Evolutionary conservation across 2,797 vertebrate species (phyloP).

Genomic region (Acanthopagrus latus): DNA sequence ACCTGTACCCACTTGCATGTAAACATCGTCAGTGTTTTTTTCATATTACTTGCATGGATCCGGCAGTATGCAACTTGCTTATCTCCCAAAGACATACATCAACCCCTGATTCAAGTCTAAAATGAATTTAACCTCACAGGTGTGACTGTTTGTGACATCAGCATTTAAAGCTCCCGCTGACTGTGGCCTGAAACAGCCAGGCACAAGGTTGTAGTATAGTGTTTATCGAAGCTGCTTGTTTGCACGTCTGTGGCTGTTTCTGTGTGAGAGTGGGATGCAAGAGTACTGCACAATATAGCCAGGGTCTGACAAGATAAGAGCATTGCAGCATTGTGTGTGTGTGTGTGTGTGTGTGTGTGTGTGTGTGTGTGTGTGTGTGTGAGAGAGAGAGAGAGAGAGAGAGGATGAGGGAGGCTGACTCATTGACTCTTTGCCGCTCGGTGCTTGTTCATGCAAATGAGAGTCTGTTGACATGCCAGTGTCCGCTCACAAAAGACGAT

Average conservation of each 20-base stretch:
- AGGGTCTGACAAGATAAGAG: conserved; percentile 50
- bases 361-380: neutral
- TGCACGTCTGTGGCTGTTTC: neutral
- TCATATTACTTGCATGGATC: neutral
- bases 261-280: conserved; percentile 37
- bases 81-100: neutral
- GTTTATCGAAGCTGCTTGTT: conserved; percentile 4
- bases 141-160: neutral
- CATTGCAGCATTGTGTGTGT: conserved; percentile 31
- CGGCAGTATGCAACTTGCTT: neutral
- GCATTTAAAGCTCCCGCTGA: conserved; percentile 17
- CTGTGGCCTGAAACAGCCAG: conserved; percentile 1
- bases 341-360: conserved; percentile 14
- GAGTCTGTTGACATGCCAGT: conserved; percentile 75
- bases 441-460: conserved; percentile 78
- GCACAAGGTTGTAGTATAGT: neutral
- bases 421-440: conserved; percentile 73
- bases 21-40: neutral
- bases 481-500: conserved; percentile 68
- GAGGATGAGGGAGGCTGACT: conserved; percentile 64
- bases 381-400: neutral
- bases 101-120: neutral
- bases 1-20: neutral
- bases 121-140: neutral
- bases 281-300: conserved; percentile 36